Percentiles rank a stretch among this genome's conserved stretches.
Conservation (phyloP, 2,888 invertebrate species). For the Euphydryas editha region DNA sequence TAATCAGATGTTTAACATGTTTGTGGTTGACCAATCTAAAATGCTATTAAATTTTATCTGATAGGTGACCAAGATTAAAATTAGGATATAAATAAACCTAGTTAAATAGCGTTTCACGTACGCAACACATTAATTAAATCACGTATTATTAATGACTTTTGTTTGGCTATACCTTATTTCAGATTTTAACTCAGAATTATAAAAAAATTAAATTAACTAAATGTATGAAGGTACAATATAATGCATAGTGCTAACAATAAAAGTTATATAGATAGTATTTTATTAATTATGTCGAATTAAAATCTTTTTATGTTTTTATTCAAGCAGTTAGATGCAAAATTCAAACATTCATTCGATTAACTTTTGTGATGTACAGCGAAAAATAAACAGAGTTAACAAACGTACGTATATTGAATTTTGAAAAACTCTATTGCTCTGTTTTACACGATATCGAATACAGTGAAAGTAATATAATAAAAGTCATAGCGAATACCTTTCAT, state of each 20-base stretch:
- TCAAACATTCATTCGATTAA: too few relatives aligned
- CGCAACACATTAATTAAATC: neutral
- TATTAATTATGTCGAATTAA: too few relatives aligned
- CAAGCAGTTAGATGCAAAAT: too few relatives aligned
- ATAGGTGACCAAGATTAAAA: neutral
- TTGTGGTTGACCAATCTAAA: constrained; percentile 29
- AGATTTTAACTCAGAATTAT: neutral
- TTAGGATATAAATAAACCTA: neutral
- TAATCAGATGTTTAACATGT: constrained; percentile 3
- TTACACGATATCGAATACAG: neutral
- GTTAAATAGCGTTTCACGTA: neutral
- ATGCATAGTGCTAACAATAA: too few relatives aligned
- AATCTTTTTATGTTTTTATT: too few relatives aligned
- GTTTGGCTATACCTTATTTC: neutral
- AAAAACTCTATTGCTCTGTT: neutral
- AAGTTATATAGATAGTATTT: too few relatives aligned
- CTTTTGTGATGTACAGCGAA: neutral
- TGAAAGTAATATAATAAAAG: neutral
- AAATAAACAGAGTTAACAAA: neutral
- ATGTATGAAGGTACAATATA: too few relatives aligned
- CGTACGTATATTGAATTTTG: neutral
- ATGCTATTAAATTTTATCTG: constrained; percentile 26
- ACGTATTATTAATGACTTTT: neutral
- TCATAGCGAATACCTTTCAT: neutral
- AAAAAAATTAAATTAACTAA: neutral